These are phyloP conservation scores for Polymixis flavicincta DNA, from an alignment of 2,888 invertebrate species.

Conservation along the genomic window DNA sequence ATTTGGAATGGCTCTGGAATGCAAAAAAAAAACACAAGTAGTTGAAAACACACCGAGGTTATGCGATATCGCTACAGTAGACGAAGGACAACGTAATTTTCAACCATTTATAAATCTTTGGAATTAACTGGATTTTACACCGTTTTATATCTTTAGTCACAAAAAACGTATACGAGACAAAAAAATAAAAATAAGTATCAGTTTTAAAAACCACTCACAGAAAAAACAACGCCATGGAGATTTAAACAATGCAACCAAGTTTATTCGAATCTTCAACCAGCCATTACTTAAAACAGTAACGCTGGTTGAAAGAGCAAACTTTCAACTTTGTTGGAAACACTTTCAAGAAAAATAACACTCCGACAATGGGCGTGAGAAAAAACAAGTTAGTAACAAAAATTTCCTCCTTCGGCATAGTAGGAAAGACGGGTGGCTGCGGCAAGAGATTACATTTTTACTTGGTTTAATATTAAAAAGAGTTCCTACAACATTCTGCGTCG, in stretches of 20 bases:
- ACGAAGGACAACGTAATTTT: background rate
- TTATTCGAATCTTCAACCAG: constrained; percentile 13
- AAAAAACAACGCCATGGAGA: background rate
- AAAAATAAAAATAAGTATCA: constrained; percentile 1
- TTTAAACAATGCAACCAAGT: constrained; percentile 20
- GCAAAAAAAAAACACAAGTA: background rate
- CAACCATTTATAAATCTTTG: background rate
- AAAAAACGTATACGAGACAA: background rate
- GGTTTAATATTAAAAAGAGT: constrained; percentile 53
- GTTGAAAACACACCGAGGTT: background rate
- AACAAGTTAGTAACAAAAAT: constrained; percentile 48
- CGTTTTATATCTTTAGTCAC: background rate
- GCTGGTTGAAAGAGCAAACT: constrained; percentile 42
- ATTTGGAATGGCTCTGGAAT: background rate
- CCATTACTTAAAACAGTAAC: constrained; percentile 40
- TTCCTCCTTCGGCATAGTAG: constrained; percentile 26
- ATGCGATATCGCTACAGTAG: background rate
- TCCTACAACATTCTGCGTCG: constrained; percentile 40
- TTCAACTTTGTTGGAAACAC: constrained; percentile 41
- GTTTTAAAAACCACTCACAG: background rate
- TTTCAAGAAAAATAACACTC: constrained; percentile 56
- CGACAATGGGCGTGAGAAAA: constrained; percentile 44
- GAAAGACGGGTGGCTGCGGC: constrained; percentile 24
- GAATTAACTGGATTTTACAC: background rate
- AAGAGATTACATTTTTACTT: constrained; percentile 62